Evolutionary conservation across 2,797 vertebrate genomes (phyloP), one percentile per base, ranked within the genome.

Genomic region (Bovichtus variegatus): DNA sequence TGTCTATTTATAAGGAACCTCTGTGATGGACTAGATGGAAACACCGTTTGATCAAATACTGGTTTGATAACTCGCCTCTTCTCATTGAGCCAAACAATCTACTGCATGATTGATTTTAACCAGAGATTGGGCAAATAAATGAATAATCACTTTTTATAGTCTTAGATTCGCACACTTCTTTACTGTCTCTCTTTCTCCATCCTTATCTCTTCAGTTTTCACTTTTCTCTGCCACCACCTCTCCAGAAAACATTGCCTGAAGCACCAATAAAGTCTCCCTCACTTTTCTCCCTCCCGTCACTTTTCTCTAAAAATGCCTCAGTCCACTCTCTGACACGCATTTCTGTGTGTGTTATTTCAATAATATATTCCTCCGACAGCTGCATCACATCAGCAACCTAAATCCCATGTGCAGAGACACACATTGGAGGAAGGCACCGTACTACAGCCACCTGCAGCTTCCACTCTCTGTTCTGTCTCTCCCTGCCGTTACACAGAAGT

Each of bases 371-470:
- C 58, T 51, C 50, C 19, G 9, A 57, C 64, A 80, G 72, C 70
- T 60, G 53, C 49, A 82, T 66, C 71, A 38, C 70, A 73, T 65
- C 59, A 51, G 5, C 40, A 72, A 53, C 59, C 59, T 60, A 43
- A 58, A 76, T 54, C 62, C 40, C 29, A 13, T 38, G 61, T 54
- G 54, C 62, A 23, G 53, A 51, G 44, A 66, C 12, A 41, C 66
- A 46, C 41, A 41, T 34, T 60, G 66, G 43, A 72, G 69, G 64
- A 61, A 79, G 46, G 66, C 62, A 53, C 18, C 58, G 61, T 51
- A 64, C 57, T 69, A 78, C 65, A 59, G 80, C 76, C 82, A 83
- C 84, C 77, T 86, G 87, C 86, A 82, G 81, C 54, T 78, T 79
- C 78, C 55, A 54, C 59, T 81, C 51, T 69, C 51, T 18, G 63